These are phyloP conservation scores for Lates japonicus DNA, from an alignment of 2,797 vertebrate genomes.

Conservation along the genomic window DNA sequence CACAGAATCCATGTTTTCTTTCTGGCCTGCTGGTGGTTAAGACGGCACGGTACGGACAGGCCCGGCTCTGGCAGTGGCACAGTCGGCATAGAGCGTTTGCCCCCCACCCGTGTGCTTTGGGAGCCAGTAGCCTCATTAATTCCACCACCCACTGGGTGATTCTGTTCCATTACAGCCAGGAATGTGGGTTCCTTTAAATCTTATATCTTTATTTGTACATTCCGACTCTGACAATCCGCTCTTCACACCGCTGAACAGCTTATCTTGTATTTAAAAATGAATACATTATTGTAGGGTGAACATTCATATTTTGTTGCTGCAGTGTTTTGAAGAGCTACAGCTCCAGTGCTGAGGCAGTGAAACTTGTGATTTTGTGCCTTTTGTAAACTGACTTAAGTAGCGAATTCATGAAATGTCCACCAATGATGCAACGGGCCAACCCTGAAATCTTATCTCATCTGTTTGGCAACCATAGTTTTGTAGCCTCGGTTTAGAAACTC, in stretches of 20 bases:
- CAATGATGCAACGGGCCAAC: neutral
- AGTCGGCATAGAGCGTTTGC: slow-evolving; percentile 28
- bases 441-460: neutral
- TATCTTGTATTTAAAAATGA: slow-evolving; percentile 14
- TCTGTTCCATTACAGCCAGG: slow-evolving; percentile 25
- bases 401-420: slow-evolving; percentile 1
- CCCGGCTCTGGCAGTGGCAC: slow-evolving; percentile 37
- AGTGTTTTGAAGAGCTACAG: slow-evolving; percentile 8
- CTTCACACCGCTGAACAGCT: slow-evolving; percentile 25
- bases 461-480: neutral
- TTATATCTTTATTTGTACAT: slow-evolving; percentile 49
- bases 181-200: slow-evolving; percentile 49
- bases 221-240: slow-evolving; percentile 18
- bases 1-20: slow-evolving; percentile 60
- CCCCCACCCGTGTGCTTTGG: slow-evolving; percentile 49
- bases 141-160: slow-evolving; percentile 69
- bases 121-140: slow-evolving; percentile 75
- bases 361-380: neutral
- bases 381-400: neutral
- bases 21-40: slow-evolving; percentile 51
- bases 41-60: slow-evolving; percentile 24
- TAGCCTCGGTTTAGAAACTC: slow-evolving; percentile 12
- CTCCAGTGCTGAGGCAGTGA: neutral
- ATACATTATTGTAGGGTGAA: slow-evolving; percentile 4
- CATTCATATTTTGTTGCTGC: slow-evolving; percentile 8